Percentiles rank a stretch among this genome's conserved stretches.
These are phyloP conservation scores for Halcyon leucocephala DNA, from an alignment of 2,797 vertebrate genomes.

Conservation along the genomic window DNA sequence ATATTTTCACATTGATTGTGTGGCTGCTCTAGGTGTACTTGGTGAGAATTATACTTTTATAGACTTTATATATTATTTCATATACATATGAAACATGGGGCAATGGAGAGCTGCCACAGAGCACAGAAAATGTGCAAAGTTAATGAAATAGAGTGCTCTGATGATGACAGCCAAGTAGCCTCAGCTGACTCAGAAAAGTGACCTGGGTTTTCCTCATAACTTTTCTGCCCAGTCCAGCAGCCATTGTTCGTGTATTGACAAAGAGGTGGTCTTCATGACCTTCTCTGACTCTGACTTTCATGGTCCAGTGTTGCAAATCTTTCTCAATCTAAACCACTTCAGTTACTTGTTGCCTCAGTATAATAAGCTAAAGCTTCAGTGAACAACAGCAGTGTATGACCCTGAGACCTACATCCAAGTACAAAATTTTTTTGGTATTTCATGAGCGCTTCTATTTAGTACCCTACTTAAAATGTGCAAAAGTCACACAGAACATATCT, in stretches of 20 bases:
- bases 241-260: rapidly evolving
- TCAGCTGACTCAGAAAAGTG: not conserved
- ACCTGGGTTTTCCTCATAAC: not conserved
- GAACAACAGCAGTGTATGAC: not conserved
- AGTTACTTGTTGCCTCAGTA: not conserved
- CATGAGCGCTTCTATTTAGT: not conserved
- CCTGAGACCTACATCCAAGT: not conserved
- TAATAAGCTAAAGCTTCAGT: not conserved
- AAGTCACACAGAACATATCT: not conserved
- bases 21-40: not conserved
- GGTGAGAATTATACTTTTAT: not conserved
- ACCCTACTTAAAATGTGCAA: not conserved
- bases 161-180: not conserved
- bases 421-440: not conserved
- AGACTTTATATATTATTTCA: not conserved
- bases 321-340: not conserved
- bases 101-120: not conserved
- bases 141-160: not conserved
- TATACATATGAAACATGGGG: not conserved
- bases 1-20: not conserved
- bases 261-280: not conserved
- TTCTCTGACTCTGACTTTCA: not conserved
- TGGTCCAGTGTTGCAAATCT: not conserved
- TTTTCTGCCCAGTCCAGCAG: not conserved
- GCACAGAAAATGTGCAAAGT: not conserved